Conservation (phyloP, 2,113 vertebrate genomes). For the Oreochromis aureus region DNA sequence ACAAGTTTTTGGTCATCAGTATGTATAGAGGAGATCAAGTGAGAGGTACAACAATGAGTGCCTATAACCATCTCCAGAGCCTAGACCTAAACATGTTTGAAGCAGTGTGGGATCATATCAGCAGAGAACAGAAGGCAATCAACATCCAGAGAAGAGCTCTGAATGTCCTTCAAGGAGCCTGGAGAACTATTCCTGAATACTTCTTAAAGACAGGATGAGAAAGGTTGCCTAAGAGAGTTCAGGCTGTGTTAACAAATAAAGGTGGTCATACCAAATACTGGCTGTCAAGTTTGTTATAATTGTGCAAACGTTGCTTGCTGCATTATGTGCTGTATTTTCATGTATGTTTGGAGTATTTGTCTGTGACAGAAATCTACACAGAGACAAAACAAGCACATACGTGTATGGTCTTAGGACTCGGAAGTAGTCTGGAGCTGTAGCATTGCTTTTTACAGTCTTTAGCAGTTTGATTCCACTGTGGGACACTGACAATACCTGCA, state of each 20-base stretch:
- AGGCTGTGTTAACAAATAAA: not conserved
- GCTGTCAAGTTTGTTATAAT: not conserved
- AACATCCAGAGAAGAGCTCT: not conserved
- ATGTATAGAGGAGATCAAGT: not conserved
- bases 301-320: not conserved
- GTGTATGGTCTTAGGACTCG: slow-evolving; percentile 83
- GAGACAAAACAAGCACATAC: slow-evolving; percentile 56
- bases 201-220: not conserved
- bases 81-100: not conserved
- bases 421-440: slow-evolving; percentile 79
- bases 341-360: not conserved
- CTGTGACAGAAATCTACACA: not conserved
- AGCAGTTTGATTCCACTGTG: slow-evolving; percentile 88
- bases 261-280: not conserved
- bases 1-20: not conserved
- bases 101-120: not conserved
- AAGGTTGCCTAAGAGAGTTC: not conserved
- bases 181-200: not conserved
- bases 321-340: rapidly evolving
- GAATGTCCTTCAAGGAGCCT: not conserved
- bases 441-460: slow-evolving; percentile 79
- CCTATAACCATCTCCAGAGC: not conserved
- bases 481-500: slow-evolving; percentile 90
- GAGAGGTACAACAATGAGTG: not conserved
- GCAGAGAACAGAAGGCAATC: not conserved